Evolutionary conservation across 2,888 invertebrate genomes (phyloP).

Genomic region (Xylophagus ater): DNA sequence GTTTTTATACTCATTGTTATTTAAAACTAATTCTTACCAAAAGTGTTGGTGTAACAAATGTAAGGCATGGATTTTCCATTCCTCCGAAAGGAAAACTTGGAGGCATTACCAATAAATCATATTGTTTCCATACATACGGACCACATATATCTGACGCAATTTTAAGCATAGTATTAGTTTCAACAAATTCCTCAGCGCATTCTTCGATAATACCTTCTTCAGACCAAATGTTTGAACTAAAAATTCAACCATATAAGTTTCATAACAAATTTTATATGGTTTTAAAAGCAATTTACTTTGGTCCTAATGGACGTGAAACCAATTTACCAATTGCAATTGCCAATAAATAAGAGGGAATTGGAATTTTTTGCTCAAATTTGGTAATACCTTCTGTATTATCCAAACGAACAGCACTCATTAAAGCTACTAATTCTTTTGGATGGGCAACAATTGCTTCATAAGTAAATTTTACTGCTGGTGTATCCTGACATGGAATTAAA

Average conservation of each 20-base stretch:
- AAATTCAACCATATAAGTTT: slow-evolving; percentile 42
- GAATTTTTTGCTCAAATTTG: slow-evolving; percentile 63
- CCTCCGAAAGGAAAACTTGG: slow-evolving; percentile 88
- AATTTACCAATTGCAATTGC: slow-evolving; percentile 81
- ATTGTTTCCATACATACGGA: slow-evolving; percentile 81
- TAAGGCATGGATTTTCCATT: slow-evolving; percentile 96
- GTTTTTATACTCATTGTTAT: too few species aligned
- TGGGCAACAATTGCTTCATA: slow-evolving; percentile 66
- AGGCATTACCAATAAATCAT: slow-evolving; percentile 81
- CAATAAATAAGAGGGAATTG: slow-evolving; percentile 80
- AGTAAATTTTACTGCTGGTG: slow-evolving; percentile 78
- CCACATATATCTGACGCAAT: slow-evolving; percentile 78
- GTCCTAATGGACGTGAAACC: slow-evolving; percentile 62
- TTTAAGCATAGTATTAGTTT: slow-evolving; percentile 71
- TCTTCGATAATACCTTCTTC: slow-evolving; percentile 73
- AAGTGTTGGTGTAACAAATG: slow-evolving; percentile 88
- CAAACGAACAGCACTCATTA: slow-evolving; percentile 75
- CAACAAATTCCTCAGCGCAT: slow-evolving; percentile 79
- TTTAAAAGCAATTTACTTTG: slow-evolving; percentile 37
- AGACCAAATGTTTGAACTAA: slow-evolving; percentile 74
- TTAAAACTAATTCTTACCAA: slow-evolving; percentile 47
- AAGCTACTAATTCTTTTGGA: slow-evolving; percentile 60
- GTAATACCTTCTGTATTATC: slow-evolving; percentile 34
- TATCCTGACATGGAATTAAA: slow-evolving; percentile 85
- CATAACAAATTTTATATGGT: neutral